Conservation (phyloP, 2,113 vertebrate species). For the Pterocles gutturalis region DNA sequence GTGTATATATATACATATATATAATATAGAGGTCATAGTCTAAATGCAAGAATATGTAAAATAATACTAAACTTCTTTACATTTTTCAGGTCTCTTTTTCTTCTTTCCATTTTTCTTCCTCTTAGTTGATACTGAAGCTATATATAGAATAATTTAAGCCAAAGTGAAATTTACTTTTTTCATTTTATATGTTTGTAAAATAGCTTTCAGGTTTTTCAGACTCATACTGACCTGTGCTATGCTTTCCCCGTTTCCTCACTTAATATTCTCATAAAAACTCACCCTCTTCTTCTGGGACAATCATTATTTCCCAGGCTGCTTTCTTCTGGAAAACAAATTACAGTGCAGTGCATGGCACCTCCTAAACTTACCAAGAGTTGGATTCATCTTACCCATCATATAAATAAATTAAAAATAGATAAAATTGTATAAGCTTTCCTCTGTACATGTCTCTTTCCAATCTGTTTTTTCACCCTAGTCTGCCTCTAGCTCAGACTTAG, state of each 20-base stretch:
- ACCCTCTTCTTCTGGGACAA: neutral
- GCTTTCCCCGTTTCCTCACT: neutral
- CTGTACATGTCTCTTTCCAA: neutral
- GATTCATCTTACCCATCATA: neutral
- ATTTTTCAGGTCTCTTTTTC: neutral
- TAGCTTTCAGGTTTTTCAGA: neutral
- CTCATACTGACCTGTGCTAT: neutral
- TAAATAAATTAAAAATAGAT: neutral
- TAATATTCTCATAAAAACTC: neutral
- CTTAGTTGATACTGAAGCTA: neutral
- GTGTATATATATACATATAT: neutral
- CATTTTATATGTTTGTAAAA: neutral
- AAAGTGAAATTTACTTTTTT: conserved; percentile 6
- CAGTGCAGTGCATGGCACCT: neutral
- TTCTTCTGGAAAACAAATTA: neutral
- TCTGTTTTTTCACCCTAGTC: neutral
- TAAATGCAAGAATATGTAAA: neutral
- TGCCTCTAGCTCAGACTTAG: neutral
- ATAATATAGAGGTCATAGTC: neutral
- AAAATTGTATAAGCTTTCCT: neutral
- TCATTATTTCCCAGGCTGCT: neutral
- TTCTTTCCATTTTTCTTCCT: neutral
- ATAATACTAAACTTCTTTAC: neutral
- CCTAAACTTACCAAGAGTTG: neutral
- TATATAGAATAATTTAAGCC: neutral